Percentiles rank a stretch among this genome's conserved stretches.
phyloP scores from a whole-genome alignment of 1,140 invertebrate genomes.

The Eriosoma lanigerum region DNA sequence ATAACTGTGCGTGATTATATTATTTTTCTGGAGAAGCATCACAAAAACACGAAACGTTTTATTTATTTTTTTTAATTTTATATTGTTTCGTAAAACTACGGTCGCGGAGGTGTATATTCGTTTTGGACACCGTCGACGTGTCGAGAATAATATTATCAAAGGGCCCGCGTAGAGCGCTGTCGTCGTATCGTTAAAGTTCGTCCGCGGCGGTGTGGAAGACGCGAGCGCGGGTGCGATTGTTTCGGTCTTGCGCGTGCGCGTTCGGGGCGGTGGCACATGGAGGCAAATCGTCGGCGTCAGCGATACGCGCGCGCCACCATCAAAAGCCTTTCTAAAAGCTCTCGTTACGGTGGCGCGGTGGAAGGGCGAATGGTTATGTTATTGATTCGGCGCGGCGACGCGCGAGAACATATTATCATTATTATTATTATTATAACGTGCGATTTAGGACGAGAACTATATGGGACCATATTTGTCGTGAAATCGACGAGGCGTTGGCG shows the following conservation, averaged over 20 bases:
- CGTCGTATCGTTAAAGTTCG: neutral
- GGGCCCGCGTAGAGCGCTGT: neutral
- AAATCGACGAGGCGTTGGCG: neutral
- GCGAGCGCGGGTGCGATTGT: neutral
- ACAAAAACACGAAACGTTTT: too few relatives aligned
- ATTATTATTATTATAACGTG: neutral
- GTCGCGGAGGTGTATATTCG: too few relatives aligned
- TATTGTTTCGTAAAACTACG: too few relatives aligned
- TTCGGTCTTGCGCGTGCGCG: neutral
- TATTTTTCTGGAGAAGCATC: too few relatives aligned
- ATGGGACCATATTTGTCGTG: neutral
- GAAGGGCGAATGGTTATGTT: neutral
- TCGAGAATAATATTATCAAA: too few relatives aligned
- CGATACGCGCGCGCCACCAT: constrained; percentile 6
- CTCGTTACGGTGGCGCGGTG: neutral
- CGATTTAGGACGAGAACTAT: neutral
- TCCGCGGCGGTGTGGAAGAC: neutral
- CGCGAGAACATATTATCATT: neutral
- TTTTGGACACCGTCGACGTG: too few relatives aligned
- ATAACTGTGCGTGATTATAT: too few relatives aligned
- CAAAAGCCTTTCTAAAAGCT: neutral
- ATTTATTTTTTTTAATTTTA: too few relatives aligned
- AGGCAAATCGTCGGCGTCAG: neutral
- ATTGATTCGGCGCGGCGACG: constrained; percentile 4
- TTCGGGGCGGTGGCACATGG: neutral